A percentile compares a stretch with the other conserved stretches of the same genome.
phyloP scores from a whole-genome alignment of 2,797 vertebrate genomes.

The Okamejei kenojei region DNA sequence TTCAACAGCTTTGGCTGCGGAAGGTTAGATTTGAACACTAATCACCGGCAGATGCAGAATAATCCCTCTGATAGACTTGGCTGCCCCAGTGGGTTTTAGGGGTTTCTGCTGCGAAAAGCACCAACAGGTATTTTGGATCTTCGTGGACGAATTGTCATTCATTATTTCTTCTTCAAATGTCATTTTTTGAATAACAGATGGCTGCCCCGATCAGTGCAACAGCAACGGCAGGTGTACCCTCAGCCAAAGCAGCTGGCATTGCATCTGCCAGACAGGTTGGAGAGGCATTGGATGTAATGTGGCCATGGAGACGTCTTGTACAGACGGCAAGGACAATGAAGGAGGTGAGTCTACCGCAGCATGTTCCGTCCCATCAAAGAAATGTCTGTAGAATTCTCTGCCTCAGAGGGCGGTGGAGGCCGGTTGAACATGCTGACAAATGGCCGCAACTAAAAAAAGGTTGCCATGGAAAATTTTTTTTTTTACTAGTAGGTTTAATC shows the following conservation, averaged over 20 bases:
- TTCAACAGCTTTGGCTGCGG: conserved; percentile 60
- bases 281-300: conserved; percentile 94
- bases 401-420: too few relatives aligned
- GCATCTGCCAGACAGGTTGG: conserved; percentile 97
- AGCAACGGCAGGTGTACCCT: conserved; percentile 95
- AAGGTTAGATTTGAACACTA: conserved; percentile 47
- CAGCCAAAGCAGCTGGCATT: conserved; percentile 99
- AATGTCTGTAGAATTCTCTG: too few relatives aligned
- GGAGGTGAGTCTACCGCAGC: conserved; percentile 71
- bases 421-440: too few relatives aligned
- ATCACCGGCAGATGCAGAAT: conserved; percentile 61
- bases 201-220: conserved; percentile 93
- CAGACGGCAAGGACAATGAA: conserved; percentile 98
- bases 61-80: conserved; percentile 63
- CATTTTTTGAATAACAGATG: conserved; percentile 75
- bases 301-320: conserved; percentile 96
- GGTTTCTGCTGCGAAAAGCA: conserved; percentile 61
- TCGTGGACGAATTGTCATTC: conserved; percentile 2
- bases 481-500: too few relatives aligned
- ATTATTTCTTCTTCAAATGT: conserved; percentile 38
- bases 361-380: too few relatives aligned
- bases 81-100: conserved; percentile 67
- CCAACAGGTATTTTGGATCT: conserved; percentile 26
- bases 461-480: too few relatives aligned
- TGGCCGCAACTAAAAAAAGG: too few relatives aligned